These are phyloP conservation scores for Gila robusta DNA, from an alignment of 2,797 vertebrate genomes.

Conservation along the genomic window DNA sequence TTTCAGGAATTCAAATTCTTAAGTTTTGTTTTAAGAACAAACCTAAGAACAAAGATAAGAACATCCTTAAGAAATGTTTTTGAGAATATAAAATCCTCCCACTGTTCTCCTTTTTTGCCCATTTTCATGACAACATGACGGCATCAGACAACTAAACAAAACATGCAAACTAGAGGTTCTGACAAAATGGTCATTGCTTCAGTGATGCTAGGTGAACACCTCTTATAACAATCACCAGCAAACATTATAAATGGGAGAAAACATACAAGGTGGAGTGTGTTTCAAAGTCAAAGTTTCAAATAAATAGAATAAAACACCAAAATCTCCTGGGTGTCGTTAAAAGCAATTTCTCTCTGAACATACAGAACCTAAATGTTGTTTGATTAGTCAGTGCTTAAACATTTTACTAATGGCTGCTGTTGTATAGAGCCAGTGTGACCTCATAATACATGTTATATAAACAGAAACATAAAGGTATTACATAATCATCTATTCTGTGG, in stretches of 20 bases:
- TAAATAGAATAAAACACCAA: background rate
- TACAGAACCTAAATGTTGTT: background rate
- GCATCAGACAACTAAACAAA: no score
- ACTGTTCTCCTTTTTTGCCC: background rate
- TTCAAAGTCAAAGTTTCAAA: slow-evolving; percentile 10
- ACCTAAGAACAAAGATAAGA: background rate
- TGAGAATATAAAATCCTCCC: background rate
- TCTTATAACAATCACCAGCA: background rate
- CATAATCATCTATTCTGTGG: background rate
- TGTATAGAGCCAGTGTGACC: background rate
- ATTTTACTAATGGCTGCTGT: background rate
- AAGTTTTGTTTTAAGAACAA: background rate
- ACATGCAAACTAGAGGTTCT: no score
- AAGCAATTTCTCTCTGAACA: background rate
- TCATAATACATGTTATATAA: background rate
- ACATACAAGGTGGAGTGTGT: background rate
- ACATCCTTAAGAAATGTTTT: background rate
- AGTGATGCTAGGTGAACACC: background rate
- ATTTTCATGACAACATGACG: no score
- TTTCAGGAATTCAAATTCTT: no score
- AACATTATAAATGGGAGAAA: background rate
- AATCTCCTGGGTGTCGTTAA: background rate
- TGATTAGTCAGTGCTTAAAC: background rate
- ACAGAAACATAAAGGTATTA: slow-evolving; percentile 3
- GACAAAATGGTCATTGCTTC: no score